Conservation (phyloP, 2,888 invertebrate genomes). For the Phorcus lineatus region DNA sequence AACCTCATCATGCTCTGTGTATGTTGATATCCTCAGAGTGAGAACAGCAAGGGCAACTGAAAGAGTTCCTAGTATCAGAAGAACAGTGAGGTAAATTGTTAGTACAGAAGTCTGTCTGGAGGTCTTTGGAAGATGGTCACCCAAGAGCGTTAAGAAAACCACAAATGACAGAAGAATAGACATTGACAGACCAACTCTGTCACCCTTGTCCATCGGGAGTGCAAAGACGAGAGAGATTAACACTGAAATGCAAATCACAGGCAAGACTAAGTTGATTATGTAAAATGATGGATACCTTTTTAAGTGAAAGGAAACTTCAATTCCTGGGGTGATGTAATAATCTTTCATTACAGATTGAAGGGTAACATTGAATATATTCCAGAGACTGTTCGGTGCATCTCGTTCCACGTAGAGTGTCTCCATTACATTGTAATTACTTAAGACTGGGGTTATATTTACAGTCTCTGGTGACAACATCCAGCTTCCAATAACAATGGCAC, state of each 20-base stretch:
- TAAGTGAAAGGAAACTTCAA: not conserved
- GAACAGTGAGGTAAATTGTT: not conserved
- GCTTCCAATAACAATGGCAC: conserved; percentile 35
- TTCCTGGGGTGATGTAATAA: too few species aligned
- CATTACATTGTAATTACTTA: not conserved
- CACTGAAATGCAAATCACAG: conserved; percentile 26
- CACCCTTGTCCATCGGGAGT: conserved; percentile 37
- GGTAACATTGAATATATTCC: too few species aligned
- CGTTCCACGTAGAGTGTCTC: too few species aligned
- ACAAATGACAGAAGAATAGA: not conserved
- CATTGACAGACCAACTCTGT: conserved; percentile 29
- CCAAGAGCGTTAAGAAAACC: not conserved
- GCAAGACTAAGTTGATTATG: not conserved
- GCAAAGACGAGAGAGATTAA: conserved; percentile 36
- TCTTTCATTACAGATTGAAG: too few species aligned
- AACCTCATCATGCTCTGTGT: not conserved
- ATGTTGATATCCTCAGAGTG: not conserved
- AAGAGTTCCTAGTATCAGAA: not conserved
- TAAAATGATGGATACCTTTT: not conserved
- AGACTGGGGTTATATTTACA: not conserved
- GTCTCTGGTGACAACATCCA: not conserved
- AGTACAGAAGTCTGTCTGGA: not conserved
- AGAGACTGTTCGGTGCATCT: too few species aligned
- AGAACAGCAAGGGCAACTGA: not conserved
- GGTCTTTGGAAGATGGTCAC: not conserved